A percentile compares a stretch with the other conserved stretches of the same genome.
These are phyloP conservation scores for Maniola hyperantus DNA, from an alignment of 2,888 invertebrate genomes.

Conservation along the genomic window DNA sequence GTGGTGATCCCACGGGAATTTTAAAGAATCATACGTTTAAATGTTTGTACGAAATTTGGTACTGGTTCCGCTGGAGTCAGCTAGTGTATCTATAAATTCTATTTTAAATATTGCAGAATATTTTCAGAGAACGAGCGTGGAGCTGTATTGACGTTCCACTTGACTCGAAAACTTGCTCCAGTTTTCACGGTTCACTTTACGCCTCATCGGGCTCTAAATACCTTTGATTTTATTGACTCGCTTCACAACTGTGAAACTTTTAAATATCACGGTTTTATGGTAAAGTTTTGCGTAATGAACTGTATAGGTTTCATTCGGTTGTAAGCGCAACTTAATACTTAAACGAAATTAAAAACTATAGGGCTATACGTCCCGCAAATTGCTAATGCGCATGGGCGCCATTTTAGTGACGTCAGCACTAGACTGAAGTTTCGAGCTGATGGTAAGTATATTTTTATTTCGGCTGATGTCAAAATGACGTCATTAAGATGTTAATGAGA, in stretches of 20 bases:
- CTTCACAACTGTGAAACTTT: constrained; percentile 8
- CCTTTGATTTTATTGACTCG: constrained; percentile 26
- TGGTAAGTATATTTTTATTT: too few relatives aligned
- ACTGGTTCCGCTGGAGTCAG: too few relatives aligned
- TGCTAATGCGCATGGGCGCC: too few relatives aligned
- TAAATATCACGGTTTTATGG: not conserved
- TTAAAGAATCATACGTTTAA: too few relatives aligned
- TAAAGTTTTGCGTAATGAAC: not conserved
- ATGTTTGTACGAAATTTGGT: too few relatives aligned
- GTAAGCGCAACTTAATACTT: too few relatives aligned
- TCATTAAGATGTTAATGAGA: too few relatives aligned
- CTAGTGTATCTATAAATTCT: not conserved
- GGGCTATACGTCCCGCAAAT: too few relatives aligned
- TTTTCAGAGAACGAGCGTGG: constrained; percentile 5
- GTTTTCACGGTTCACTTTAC: constrained; percentile 28
- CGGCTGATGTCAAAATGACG: too few relatives aligned
- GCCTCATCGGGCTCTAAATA: constrained; percentile 26
- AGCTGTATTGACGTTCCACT: constrained; percentile 31
- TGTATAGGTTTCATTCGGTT: not conserved
- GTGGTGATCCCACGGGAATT: not conserved
- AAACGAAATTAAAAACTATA: too few relatives aligned
- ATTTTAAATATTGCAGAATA: constrained; percentile 6
- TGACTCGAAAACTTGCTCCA: constrained; percentile 33
- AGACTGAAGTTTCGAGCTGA: too few relatives aligned
- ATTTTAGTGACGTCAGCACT: too few relatives aligned